A percentile compares a stretch with the other conserved stretches of the same genome.
phyloP scores from a whole-genome alignment of 2,113 vertebrate species.

The Laterallus jamaicensis region DNA sequence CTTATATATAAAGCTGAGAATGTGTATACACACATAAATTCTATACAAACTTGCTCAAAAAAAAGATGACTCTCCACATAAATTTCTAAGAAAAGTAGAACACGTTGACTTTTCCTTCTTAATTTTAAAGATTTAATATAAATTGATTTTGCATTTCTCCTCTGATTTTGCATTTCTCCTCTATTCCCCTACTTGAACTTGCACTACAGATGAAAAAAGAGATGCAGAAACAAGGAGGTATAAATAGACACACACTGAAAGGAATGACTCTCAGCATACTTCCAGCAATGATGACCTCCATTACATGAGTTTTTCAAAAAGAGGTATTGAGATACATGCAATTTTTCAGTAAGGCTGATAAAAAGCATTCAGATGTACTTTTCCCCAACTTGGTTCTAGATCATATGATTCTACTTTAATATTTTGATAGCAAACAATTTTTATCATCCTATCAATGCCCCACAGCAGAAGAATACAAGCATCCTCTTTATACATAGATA shows the following conservation, averaged over 20 bases:
- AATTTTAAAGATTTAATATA: not conserved
- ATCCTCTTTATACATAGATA: not conserved
- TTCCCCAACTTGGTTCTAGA: not conserved
- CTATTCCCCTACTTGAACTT: not conserved
- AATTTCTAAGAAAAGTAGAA: not conserved
- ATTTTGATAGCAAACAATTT: not conserved
- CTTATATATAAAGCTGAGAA: not conserved
- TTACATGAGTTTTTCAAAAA: not conserved
- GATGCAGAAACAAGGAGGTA: not conserved
- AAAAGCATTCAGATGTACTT: not conserved
- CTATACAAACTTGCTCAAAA: not conserved
- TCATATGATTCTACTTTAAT: not conserved
- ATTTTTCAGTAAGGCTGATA: not conserved
- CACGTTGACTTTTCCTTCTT: not conserved
- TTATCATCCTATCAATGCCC: not conserved
- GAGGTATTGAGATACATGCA: not conserved
- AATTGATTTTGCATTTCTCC: not conserved
- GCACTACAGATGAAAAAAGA: not conserved
- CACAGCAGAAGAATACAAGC: not conserved
- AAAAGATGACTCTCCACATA: not conserved
- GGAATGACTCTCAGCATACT: not conserved
- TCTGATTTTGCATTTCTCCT: not conserved
- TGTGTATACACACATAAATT: not conserved
- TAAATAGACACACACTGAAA: not conserved
- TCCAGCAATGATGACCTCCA: rapidly evolving